A percentile compares a stretch with the other conserved stretches of the same genome.
Evolutionary conservation across 64 coral and sea anemone species (phyloP).

Genomic region (Anthopleura sola): DNA sequence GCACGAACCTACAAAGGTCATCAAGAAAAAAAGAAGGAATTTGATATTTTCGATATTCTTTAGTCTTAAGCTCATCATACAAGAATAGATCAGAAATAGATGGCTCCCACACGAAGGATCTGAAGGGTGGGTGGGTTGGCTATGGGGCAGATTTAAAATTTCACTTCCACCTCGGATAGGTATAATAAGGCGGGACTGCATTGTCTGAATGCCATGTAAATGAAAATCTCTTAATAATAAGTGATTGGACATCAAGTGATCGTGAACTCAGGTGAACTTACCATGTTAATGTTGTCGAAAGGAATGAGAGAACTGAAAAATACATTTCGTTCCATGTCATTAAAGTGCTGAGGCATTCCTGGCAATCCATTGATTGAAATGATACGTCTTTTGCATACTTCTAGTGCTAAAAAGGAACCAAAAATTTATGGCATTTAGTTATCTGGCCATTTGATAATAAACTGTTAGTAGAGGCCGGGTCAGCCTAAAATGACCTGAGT

Average conservation of each 20-base stretch:
- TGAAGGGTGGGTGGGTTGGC: background rate
- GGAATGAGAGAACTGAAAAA: conserved; percentile 87
- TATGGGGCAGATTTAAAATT: background rate
- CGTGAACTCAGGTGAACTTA: background rate
- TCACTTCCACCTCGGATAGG: background rate
- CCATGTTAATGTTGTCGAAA: conserved; percentile 95
- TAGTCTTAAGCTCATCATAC: background rate
- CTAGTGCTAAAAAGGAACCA: conserved; percentile 61
- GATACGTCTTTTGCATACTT: conserved; percentile 93
- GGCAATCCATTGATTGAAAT: conserved; percentile 75
- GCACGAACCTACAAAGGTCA: conserved; percentile 69
- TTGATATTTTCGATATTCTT: background rate
- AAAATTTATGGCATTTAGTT: background rate
- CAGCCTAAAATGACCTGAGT: background rate
- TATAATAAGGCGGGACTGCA: background rate
- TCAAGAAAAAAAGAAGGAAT: background rate
- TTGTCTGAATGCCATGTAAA: background rate
- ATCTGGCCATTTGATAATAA: too few relatives aligned
- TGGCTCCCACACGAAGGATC: background rate
- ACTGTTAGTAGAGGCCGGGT: too few relatives aligned
- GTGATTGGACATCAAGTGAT: too few relatives aligned
- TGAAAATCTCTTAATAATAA: background rate
- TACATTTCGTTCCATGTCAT: conserved; percentile 81
- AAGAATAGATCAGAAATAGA: background rate
- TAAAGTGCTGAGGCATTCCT: conserved; percentile 87